Conservation (phyloP, 2,797 vertebrate species). For the Anabas testudineus region DNA sequence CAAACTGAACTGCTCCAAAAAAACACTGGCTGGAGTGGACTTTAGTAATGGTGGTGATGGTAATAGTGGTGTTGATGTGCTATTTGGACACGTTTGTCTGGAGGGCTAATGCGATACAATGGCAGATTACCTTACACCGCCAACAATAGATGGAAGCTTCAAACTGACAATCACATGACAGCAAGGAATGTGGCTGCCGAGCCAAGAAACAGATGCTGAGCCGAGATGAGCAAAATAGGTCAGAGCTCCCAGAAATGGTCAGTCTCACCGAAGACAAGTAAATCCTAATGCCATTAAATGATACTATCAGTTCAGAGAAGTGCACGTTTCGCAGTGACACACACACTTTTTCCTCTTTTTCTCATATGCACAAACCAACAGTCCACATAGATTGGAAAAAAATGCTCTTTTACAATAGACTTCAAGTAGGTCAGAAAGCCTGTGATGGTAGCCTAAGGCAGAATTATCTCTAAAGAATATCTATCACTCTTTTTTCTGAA, state of each 20-base stretch:
- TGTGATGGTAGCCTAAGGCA: conserved; percentile 50
- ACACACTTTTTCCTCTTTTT: not conserved
- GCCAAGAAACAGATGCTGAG: conserved; percentile 54
- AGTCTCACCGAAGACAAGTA: conserved; percentile 19
- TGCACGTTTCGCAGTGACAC: not conserved
- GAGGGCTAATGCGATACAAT: conserved; percentile 55
- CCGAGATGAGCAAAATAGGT: conserved; percentile 46
- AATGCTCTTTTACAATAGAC: conserved; percentile 16
- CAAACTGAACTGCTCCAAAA: conserved; percentile 23
- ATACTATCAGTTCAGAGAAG: not conserved
- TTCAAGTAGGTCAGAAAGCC: conserved; percentile 74
- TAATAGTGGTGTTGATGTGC: conserved; percentile 29
- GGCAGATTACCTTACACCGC: conserved; percentile 69
- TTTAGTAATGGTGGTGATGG: conserved; percentile 19
- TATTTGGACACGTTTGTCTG: conserved; percentile 58
- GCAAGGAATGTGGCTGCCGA: conserved; percentile 67
- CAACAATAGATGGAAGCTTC: conserved; percentile 66
- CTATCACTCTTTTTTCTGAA: conserved; percentile 16
- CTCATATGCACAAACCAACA: conserved; percentile 8
- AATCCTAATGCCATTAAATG: conserved; percentile 26
- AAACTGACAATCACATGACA: conserved; percentile 75
- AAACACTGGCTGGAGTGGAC: conserved; percentile 9
- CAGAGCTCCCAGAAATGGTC: conserved; percentile 36
- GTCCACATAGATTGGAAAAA: not conserved
- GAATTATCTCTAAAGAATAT: conserved; percentile 21